Base-by-base conservation (phyloP, 2,797 vertebrate genomes). In the Molothrus ater region DNA sequence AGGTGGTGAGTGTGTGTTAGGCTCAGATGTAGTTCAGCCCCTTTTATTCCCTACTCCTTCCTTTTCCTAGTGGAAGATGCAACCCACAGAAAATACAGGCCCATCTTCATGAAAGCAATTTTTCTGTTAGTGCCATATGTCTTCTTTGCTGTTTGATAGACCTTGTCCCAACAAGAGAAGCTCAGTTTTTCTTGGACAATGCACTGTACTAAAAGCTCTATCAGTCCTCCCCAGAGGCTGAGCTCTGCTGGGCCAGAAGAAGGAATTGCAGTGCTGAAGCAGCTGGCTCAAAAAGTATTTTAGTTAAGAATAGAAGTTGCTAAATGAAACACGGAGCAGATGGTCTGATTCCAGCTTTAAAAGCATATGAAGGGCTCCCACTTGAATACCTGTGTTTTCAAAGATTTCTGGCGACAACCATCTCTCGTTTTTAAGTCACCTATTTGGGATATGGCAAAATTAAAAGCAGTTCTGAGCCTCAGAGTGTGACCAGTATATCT, bases 291-390 rank as follows among this genome's bases (percentile, higher is more conserved):
- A 69, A 68, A 93, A 93, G 50, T 92, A 57, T 86, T 94, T 84
- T 90, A 92, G 90, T 96, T 94, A 95, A 95, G 92, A 96, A 91
- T 74, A 92, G 90, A 90, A 93, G 92, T 80, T 95, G 74, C 94
- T 96, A 92, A 94, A 94, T 82, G 94, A 94, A 93, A 88, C 83
- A 85, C 47, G 7, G 65, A 95, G 78, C 94, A 95, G 90, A 93
- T 94, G 94, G 92, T 90, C 74, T 72, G 88, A 92, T 92, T 96
- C 76, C 74, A 90, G 80, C 76, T 95, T 90, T 93, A 74, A 96
- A 95, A 90, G 70, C 76, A 65, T 53, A 92, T 42, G 75, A 93
- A 89, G 57, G 79, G 42, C 51, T 92, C 82, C 80, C 73, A 71
- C 71, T 91, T 93, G 85, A 91, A 93, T 95, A 88, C 73, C 78